Percentiles rank a stretch among this genome's conserved stretches.
Evolutionary conservation across 2,113 vertebrate species (phyloP).

Genomic region (Donacobius atricapilla): DNA sequence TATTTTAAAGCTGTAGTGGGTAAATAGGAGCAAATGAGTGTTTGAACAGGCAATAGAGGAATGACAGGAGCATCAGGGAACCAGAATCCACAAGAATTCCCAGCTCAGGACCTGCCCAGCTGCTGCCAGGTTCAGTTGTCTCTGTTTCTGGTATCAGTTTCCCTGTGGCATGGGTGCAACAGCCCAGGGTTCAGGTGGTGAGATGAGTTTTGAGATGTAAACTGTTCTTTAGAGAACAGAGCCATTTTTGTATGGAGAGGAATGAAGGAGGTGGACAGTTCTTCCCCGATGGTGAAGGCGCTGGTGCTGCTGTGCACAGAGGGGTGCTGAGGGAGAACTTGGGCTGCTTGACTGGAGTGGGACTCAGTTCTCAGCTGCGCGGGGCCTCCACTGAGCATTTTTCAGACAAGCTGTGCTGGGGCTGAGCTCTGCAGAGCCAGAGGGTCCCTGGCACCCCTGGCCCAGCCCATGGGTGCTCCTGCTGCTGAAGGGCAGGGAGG

Average conservation of each 20-base stretch:
- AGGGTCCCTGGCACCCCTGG: neutral
- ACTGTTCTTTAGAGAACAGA: neutral
- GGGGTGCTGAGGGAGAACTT: rapidly evolving
- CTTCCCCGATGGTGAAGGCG: neutral
- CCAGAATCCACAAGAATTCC: neutral
- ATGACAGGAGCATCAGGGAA: neutral
- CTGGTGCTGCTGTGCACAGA: rapidly evolving
- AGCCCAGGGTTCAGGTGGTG: neutral
- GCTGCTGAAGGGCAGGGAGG: no score
- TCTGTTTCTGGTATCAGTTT: neutral
- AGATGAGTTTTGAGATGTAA: neutral
- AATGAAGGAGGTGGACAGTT: neutral
- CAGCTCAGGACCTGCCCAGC: neutral
- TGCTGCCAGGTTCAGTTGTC: neutral
- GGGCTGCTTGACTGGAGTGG: neutral
- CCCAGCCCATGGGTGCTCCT: rapidly evolving
- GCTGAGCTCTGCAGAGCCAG: neutral
- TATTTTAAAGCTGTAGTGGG: neutral
- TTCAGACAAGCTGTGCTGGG: neutral
- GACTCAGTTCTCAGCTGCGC: neutral
- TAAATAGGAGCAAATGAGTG: neutral
- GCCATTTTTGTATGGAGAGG: rapidly evolving
- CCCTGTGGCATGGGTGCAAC: rapidly evolving
- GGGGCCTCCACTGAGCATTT: rapidly evolving
- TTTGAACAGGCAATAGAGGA: neutral